phyloP scores from a whole-genome alignment of 2,888 invertebrate genomes.

The Cryptophagus acutangulus region DNA sequence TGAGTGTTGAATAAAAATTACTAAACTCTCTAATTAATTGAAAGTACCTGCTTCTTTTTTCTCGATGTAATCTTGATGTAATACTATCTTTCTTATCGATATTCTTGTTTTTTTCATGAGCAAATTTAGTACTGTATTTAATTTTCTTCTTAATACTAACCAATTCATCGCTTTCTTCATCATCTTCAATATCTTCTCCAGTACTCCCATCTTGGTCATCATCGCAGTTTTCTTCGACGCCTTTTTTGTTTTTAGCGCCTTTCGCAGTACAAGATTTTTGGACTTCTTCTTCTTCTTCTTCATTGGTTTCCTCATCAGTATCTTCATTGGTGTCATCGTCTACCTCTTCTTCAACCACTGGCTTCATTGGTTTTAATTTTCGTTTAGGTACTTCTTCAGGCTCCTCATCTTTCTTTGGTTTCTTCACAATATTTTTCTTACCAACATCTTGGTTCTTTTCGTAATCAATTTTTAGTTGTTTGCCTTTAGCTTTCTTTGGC shows the following conservation, averaged over 20 bases:
- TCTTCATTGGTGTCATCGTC: neutral
- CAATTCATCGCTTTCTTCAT: constrained; percentile 18
- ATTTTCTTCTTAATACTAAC: constrained; percentile 18
- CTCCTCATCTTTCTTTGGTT: neutral
- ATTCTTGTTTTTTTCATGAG: constrained; percentile 35
- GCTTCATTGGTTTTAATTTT: constrained; percentile 3
- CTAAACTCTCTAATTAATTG: neutral
- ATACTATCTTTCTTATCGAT: constrained; percentile 23
- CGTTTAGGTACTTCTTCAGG: neutral
- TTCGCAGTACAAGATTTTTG: constrained; percentile 3
- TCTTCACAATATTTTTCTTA: neutral
- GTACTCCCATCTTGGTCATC: constrained; percentile 22
- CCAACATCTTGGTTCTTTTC: neutral
- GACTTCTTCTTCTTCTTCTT: constrained; percentile 11
- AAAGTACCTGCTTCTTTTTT: constrained; percentile 19
- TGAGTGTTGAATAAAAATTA: neutral
- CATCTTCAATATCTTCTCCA: constrained; percentile 15
- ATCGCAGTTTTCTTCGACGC: constrained; percentile 3
- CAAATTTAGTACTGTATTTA: constrained; percentile 37
- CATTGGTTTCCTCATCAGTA: constrained; percentile 5
- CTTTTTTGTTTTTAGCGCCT: constrained; percentile 10
- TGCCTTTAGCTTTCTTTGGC: constrained; percentile 1
- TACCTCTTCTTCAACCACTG: neutral
- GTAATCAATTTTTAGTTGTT: constrained; percentile 3
- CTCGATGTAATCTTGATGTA: constrained; percentile 32